Percentiles rank a stretch among this genome's conserved stretches.
These are phyloP conservation scores for Drosophila barbarae DNA, from an alignment of 2,888 invertebrate species.

Conservation along the genomic window DNA sequence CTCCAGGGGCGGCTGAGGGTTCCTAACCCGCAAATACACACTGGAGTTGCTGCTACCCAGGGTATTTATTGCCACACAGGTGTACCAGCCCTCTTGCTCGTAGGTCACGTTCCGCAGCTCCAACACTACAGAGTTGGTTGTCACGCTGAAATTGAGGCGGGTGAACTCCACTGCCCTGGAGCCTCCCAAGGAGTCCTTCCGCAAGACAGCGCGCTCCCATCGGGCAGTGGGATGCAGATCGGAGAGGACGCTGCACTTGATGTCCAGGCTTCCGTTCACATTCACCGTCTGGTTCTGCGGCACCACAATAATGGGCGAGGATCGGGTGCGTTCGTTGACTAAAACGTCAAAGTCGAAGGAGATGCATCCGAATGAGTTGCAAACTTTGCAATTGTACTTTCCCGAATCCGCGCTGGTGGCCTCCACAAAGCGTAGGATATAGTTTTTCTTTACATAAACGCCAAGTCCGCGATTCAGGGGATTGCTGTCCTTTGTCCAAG, in stretches of 20 bases:
- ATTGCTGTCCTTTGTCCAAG: constrained; percentile 89
- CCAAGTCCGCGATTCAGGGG: constrained; percentile 85
- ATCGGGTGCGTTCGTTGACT: constrained; percentile 89
- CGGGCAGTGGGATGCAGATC: constrained; percentile 90
- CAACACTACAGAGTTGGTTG: constrained; percentile 82
- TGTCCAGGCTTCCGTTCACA: constrained; percentile 85
- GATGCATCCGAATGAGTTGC: constrained; percentile 90
- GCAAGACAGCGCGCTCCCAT: constrained; percentile 83
- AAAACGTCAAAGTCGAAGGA: constrained; percentile 85
- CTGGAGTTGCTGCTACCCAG: constrained; percentile 89
- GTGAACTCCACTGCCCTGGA: constrained; percentile 22
- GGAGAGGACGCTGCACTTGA: constrained; percentile 90
- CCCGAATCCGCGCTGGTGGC: constrained; percentile 90
- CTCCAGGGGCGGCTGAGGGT: constrained; percentile 63
- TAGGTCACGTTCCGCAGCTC: constrained; percentile 91
- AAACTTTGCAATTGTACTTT: constrained; percentile 91
- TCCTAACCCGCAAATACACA: constrained; percentile 91
- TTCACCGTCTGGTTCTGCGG: constrained; percentile 90
- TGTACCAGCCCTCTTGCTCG: constrained; percentile 96
- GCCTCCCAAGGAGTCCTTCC: constrained; percentile 52
- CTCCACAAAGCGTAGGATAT: constrained; percentile 89
- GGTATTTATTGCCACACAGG: constrained; percentile 94
- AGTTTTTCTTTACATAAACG: constrained; percentile 84
- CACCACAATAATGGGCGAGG: constrained; percentile 91
- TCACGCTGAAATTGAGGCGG: constrained; percentile 52